Evolutionary conservation across 2,797 vertebrate genomes (phyloP), one percentile per base, ranked within the genome.

Genomic region (Acridotheres tristis): DNA sequence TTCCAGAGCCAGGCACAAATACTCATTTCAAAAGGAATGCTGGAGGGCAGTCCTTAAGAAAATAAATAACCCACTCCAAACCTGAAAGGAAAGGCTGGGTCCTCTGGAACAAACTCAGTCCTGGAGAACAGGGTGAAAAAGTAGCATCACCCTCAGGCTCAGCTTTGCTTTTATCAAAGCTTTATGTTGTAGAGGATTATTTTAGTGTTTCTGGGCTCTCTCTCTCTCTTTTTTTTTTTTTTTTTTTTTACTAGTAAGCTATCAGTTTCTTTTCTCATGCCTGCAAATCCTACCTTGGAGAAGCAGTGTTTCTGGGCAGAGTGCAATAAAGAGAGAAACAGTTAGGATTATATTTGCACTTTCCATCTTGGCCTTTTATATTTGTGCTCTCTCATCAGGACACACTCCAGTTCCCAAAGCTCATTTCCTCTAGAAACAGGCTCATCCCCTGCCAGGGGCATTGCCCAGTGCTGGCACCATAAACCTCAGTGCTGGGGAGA

Each of bases 141-240:
- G 94, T 59, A 90, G 58, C 78, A 85, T 83, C 84, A 87, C 88
- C 86, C 90, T 89, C 68, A 79, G 95, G 94, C 94, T 94, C 78
- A 90, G 94, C 74, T 95, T 94, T 93, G 88, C 92, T 94, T 89
- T 92, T 91, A 94, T 94, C 93, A 96, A 92, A 95, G 90, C 53
- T 74, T 91, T 95, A 75, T 93, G 83, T 88, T 91, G 84, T 50
- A 90, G 72, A 50, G 87, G 84, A 95, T 96, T 93, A 92, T 95
- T 93, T 83, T 67, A 54, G 25, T 65, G 68, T 74, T 85, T 88
- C 78, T 91, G 42, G 18, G 32, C 18, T 68, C n/a, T 76, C 20
- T 62, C 12, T 38, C 2, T 26, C 22, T 32, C 21, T 45, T 2
- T 20, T 57, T 74, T 63, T 4, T 11, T 19, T 13, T 51, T 43